These are phyloP conservation scores for Camelus bactrianus DNA, from an alignment of 2,113 vertebrate genomes.

Conservation along the genomic window DNA sequence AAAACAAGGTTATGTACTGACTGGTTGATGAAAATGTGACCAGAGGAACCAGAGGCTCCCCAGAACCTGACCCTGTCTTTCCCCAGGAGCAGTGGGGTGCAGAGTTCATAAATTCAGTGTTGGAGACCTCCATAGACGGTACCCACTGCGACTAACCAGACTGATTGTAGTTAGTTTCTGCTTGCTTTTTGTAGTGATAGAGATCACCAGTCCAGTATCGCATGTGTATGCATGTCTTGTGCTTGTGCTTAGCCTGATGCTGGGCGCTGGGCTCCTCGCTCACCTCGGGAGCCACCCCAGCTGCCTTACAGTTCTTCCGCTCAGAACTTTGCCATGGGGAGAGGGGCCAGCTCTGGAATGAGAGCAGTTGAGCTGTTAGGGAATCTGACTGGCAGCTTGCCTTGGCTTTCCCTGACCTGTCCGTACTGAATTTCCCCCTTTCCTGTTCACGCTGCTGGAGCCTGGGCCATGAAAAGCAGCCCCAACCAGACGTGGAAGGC, in stretches of 20 bases:
- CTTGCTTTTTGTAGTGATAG: neutral
- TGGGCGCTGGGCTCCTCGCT: neutral
- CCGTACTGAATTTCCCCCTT: neutral
- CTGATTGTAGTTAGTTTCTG: neutral
- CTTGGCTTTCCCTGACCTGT: neutral
- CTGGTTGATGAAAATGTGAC: neutral
- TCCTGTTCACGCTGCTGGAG: neutral
- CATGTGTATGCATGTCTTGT: neutral
- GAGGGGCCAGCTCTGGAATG: neutral
- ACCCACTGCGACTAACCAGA: neutral
- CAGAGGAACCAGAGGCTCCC: neutral
- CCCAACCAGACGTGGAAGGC: neutral
- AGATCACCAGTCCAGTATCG: neutral
- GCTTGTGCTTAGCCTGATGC: neutral
- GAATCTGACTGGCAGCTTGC: neutral
- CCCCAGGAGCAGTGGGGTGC: neutral
- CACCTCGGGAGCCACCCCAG: neutral
- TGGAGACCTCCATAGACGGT: neutral
- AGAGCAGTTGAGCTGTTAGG: neutral
- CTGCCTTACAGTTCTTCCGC: neutral
- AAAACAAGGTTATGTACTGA: neutral
- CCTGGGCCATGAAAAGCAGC: neutral
- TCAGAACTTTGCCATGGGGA: neutral
- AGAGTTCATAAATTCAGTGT: neutral
- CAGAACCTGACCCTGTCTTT: neutral